Evolutionary conservation across 2,797 vertebrate genomes (phyloP).

Genomic region (Loriculus beryllinus): DNA sequence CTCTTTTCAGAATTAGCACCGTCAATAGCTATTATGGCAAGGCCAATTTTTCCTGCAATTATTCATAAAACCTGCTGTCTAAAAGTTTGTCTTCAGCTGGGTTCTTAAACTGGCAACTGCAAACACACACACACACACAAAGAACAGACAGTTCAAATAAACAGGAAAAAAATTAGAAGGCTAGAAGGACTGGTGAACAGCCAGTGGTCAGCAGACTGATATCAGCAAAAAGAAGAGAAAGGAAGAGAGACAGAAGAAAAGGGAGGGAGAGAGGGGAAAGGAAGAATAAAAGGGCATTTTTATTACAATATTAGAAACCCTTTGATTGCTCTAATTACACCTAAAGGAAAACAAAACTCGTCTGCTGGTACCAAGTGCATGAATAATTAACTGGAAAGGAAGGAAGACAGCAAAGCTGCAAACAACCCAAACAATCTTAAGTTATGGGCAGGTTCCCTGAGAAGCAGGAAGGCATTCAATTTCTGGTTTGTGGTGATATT

Average conservation of each 20-base stretch:
- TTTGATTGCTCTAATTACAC: conserved; percentile 79
- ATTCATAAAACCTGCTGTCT: conserved; percentile 43
- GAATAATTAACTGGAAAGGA: conserved; percentile 77
- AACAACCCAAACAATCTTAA: conserved; percentile 3
- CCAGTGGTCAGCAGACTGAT: not conserved
- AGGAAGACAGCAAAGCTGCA: conserved; percentile 61
- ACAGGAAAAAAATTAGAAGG: not conserved
- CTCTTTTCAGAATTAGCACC: conserved; percentile 64
- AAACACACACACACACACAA: not conserved
- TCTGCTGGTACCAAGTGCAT: conserved; percentile 59
- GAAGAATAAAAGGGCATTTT: conserved; percentile 47
- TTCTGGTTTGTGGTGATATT: not conserved
- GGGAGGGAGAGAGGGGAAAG: not conserved
- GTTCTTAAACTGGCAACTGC: conserved; percentile 23
- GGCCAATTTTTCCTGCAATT: conserved; percentile 67
- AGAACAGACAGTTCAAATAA: not conserved
- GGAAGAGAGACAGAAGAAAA: not conserved
- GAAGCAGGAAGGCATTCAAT: conserved; percentile 5
- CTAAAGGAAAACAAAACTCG: conserved; percentile 73
- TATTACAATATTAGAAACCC: conserved; percentile 66
- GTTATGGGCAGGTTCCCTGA: not conserved
- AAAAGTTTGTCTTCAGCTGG: conserved; percentile 20
- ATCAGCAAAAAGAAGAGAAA: not conserved
- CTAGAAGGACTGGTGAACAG: not conserved
- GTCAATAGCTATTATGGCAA: conserved; percentile 47